phyloP scores from a whole-genome alignment of 2,113 vertebrate species.

The Rhea pennata region DNA sequence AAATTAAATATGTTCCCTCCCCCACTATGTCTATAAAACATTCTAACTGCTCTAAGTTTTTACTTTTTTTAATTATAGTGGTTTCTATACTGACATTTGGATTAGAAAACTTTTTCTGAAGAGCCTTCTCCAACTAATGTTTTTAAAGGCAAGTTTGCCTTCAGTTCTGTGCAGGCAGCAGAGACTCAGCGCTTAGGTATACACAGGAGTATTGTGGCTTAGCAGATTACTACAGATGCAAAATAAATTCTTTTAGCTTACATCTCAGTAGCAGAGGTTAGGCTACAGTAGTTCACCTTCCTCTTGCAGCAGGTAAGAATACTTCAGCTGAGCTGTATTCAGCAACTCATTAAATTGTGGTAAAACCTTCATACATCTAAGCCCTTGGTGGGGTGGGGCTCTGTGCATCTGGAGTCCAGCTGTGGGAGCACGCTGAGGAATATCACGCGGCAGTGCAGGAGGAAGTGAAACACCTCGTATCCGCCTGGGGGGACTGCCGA shows the following conservation, averaged over 20 bases:
- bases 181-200: not conserved
- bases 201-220: not conserved
- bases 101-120: not conserved
- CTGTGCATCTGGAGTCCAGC: not conserved
- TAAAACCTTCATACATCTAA: not conserved
- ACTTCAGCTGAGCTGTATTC: not conserved
- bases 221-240: not conserved
- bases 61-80: not conserved
- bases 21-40: not conserved
- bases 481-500: not conserved
- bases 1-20: not conserved
- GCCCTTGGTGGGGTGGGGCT: not conserved
- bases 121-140: not conserved
- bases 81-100: not conserved
- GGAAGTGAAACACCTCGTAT: too few species aligned
- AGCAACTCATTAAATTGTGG: not conserved
- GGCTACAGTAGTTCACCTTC: not conserved
- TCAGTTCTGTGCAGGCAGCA: not conserved
- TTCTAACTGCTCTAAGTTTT: not conserved
- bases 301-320: not conserved
- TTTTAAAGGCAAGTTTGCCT: not conserved
- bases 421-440: not conserved
- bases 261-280: not conserved
- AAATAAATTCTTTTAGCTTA: not conserved
- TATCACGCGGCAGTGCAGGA: not conserved